Evolutionary conservation across 2,113 vertebrate genomes (phyloP), one percentile per base, ranked within the genome.

Genomic region (Crotophaga sulcirostris): DNA sequence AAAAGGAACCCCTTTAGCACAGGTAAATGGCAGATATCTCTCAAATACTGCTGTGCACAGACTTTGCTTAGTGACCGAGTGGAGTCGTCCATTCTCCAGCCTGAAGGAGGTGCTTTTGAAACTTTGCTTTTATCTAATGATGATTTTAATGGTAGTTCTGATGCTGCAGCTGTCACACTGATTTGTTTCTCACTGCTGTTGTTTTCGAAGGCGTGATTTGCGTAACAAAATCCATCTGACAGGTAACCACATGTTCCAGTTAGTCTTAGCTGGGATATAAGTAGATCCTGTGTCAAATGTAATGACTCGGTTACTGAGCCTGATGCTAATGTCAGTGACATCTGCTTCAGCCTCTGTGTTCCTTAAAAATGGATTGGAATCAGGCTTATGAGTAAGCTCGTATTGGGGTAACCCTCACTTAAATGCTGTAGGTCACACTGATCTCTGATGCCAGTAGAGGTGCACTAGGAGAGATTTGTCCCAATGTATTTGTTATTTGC

Each of bases 201-300:
- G 10, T 56, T 60, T n/a, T n/a, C 58, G 66, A 36, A 85, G 75
- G 81, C 0, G 10, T 21, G 81, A 15, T 63, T 78, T 87, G 85
- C 64, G 49, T 16, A n/a, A 40, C 60, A n/a, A 64, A 87, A 85
- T 85, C 85, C 2, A 0, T 20, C 88, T 80, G 90, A 80, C 92
- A 94, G 88, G 94, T 96, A 91, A 72, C 78, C 67, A 38, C 87
- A 38, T 40, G 77, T 82, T 87, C 87, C 69, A 54, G 87, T 76
- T 95, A 83, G 91, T 90, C 94, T 91, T 18, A 38, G 67, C 84
- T 79, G 82, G 78, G 87, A 68, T 94, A 26, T 73, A 69, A 95
- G 92, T 31, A 90, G 87, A 75, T 85, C 82, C 45, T 33, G 34
- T 64, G 68, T 23, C 84, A 72, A 87, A 89, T 44, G 31, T 16